Evolutionary conservation across 30 jellyfish, hydroid and myxozoan genomes (phyloP).

Genomic region (Clytia hemisphaerica): DNA sequence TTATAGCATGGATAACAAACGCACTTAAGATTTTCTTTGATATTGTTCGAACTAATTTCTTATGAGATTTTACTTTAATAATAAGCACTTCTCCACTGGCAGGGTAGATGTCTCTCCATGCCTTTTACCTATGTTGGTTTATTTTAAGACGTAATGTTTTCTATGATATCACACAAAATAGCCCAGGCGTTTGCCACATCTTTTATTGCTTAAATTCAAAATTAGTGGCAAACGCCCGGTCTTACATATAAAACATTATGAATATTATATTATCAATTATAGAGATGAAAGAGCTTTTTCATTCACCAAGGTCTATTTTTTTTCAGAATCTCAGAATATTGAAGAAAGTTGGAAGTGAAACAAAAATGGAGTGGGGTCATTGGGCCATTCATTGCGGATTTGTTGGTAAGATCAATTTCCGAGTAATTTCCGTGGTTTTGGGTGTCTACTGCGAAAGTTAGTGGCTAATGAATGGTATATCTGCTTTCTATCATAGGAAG

Average conservation of each 20-base stretch:
- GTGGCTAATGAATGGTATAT: neutral
- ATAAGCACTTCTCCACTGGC: neutral
- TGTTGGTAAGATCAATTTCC: slow-evolving; percentile 44
- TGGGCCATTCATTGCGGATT: slow-evolving; percentile 75
- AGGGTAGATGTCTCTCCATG: too few relatives aligned
- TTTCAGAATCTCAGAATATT: slow-evolving; percentile 77
- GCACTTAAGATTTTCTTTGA: neutral
- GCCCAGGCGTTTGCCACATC: too few relatives aligned
- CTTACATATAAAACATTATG: too few relatives aligned
- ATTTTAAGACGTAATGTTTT: too few relatives aligned
- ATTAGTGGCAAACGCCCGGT: too few relatives aligned
- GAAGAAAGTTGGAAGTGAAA: slow-evolving; percentile 90
- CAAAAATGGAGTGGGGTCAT: slow-evolving; percentile 86
- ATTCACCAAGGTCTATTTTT: too few relatives aligned
- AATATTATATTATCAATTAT: too few relatives aligned
- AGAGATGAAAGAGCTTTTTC: too few relatives aligned
- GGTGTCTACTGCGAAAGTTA: neutral
- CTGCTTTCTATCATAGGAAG: neutral
- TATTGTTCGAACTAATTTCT: neutral
- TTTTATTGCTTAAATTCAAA: too few relatives aligned
- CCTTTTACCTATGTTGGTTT: too few relatives aligned
- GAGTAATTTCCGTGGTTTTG: neutral
- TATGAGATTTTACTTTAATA: neutral
- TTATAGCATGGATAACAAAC: neutral
- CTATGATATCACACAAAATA: too few relatives aligned